Base-by-base conservation (phyloP, 92 coral and sea anemone species). In the Epizoanthus fatuus region DNA sequence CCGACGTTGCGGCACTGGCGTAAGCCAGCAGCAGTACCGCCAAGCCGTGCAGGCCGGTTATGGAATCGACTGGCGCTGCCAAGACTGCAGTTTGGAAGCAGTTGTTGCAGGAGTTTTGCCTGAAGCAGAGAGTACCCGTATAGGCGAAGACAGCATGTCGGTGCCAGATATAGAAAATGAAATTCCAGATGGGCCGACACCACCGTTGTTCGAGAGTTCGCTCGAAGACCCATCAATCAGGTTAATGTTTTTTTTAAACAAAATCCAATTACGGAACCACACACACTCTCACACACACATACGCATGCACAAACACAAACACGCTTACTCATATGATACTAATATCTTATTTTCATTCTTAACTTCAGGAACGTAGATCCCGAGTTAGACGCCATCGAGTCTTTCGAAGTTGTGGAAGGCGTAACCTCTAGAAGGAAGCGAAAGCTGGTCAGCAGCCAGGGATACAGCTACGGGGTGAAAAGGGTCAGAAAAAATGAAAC, bases 11-110 rank as follows among this genome's bases (percentile, higher is more conserved):
- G 80, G 80, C 17, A 74, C 80, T 3, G 40, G 62, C 16, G 40
- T 74, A 12, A 49, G 57, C 40, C 80, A 58, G 29, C 25, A 74
- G 29, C 57, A 74, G 37, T 49, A 74, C 80, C 80, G 80, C 35
- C 20, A 54, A n/a, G 80, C 63, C 14, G 80, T 74, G 2, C 80
- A 29, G 80, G 14, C 52, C 17, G 80, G 64, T 16, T 0, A 49
- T 7, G 64, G 8, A 5, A 74, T 74, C 3, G 63, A 74, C 59
- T 74, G 80, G 80, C 38, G 38, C 9, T 74, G 64, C 7, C 37
- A 11, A 6, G 7, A 74, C 52, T 74, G 80, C 64, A 47, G 52
- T 47, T 8, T 32, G 0, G 38, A 62, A n/a, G 37, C 7, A 5
- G 3, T 62, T 8, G 22, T 62, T 3, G 39, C 49, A 19, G 79